Conservation (phyloP, 2,888 invertebrate species). For the Phortica okadai region DNA sequence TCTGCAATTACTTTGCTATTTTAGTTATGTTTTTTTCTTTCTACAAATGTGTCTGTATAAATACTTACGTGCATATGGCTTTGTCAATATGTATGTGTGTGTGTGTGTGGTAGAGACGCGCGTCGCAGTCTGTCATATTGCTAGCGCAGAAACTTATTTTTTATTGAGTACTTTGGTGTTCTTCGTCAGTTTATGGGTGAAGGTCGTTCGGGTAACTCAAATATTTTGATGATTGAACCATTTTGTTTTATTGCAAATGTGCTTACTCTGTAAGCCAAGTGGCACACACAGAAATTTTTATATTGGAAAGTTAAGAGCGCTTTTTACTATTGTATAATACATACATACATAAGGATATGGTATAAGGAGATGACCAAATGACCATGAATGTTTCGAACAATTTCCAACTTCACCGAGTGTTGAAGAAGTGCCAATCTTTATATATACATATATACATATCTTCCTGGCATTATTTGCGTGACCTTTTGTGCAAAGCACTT, state of each 20-base stretch:
- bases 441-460: too few species aligned
- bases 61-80: not conserved
- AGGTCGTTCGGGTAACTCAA: not conserved
- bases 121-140: not conserved
- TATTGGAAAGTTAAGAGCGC: too few species aligned
- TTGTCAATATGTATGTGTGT: constrained; percentile 17
- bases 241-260: constrained; percentile 28
- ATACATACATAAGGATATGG: too few species aligned
- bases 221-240: constrained; percentile 44
- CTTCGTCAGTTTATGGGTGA: not conserved
- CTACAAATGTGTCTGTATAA: not conserved
- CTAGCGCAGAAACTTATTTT: not conserved
- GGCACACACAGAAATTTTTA: too few species aligned
- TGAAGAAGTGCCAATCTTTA: too few species aligned
- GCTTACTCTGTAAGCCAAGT: constrained; percentile 30
- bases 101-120: constrained; percentile 10
- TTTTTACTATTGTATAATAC: too few species aligned
- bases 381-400: too few species aligned
- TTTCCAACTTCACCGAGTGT: too few species aligned
- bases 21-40: constrained; percentile 52
- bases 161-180: not conserved
- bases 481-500: constrained; percentile 30
- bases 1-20: constrained; percentile 69
- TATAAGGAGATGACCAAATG: too few species aligned
- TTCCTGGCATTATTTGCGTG: too few species aligned